Evolutionary conservation across 2,113 vertebrate genomes (phyloP), one percentile per base, ranked within the genome.

Genomic region (Sebastes fasciatus): DNA sequence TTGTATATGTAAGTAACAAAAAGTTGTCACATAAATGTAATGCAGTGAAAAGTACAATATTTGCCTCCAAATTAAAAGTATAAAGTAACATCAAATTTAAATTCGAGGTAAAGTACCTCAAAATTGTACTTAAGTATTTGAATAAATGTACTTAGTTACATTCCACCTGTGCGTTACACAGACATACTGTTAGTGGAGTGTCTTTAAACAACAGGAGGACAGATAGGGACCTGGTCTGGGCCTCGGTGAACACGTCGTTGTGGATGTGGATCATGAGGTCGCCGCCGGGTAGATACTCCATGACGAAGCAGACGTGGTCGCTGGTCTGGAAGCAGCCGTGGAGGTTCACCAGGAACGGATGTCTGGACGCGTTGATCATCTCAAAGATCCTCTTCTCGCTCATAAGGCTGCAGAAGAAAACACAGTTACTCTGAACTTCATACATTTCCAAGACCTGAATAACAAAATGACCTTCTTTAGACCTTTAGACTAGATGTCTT

Each of bases 221-320:
- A 74, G 7, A 42, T 6, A 3, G 7, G 2, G 89, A 99, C 98
- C 95, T 90, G 80, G 98, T 93, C 86, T 96, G 94, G 1, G 92
- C 95, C 87, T 97, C 97, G 0, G 95, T 94, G 93, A 99, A 99
- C 76, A 98, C 96, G 5, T 96, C 94, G 55, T 94, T 96, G 2
- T 98, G 97, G 89, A 99, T 99, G 87, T 97, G 98, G 93, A 97
- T 98, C 98, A 99, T 99, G 46, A 99, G 96, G 92, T 99, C 98
- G 0, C 98, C 98, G 0, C 98, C 98, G 0, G 98, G 96, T 11
- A 96, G 94, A 19, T 99, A 99, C 91, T 99, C 98, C 72, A 99
- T 98, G 82, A 99, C 97, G 1, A 99, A 99, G 88, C 98, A 99
- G 64, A 97, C 96, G 0, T 99, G 98, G 52, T 97, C 97, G 10